Evolutionary conservation across 2,797 vertebrate species (phyloP).

Genomic region (Onychomys leucogaster): DNA sequence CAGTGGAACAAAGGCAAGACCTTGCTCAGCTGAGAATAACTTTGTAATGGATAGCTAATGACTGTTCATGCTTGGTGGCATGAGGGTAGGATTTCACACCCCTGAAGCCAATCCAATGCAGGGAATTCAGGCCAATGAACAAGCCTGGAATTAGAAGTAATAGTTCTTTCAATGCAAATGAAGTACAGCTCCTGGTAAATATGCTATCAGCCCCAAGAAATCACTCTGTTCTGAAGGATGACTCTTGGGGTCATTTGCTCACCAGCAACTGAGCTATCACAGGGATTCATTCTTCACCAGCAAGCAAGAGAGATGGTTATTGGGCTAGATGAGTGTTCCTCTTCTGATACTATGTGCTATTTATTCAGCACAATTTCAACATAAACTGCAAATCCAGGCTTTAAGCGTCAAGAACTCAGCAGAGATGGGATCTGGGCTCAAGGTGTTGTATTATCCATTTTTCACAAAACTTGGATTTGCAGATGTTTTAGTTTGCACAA

Average conservation of each 20-base stretch:
- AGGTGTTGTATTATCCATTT: fast-evolving
- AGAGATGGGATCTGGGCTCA: not conserved
- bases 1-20: not conserved
- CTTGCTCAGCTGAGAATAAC: not conserved
- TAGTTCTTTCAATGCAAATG: conserved; percentile 24
- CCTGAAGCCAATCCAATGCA: not conserved
- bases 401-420: not conserved
- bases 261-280: not conserved
- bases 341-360: not conserved
- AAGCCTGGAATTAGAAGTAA: conserved; percentile 26
- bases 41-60: not conserved
- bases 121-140: not conserved
- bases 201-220: not conserved
- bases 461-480: not conserved
- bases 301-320: not conserved
- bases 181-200: not conserved
- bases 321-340: fast-evolving
- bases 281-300: not conserved
- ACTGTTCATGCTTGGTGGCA: not conserved
- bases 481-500: not conserved
- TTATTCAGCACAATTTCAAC: conserved; percentile 2
- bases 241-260: not conserved
- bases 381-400: not conserved
- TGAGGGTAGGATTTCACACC: not conserved
- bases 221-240: not conserved